Conservation (phyloP, 2,113 vertebrate genomes). For the Natator depressus region DNA sequence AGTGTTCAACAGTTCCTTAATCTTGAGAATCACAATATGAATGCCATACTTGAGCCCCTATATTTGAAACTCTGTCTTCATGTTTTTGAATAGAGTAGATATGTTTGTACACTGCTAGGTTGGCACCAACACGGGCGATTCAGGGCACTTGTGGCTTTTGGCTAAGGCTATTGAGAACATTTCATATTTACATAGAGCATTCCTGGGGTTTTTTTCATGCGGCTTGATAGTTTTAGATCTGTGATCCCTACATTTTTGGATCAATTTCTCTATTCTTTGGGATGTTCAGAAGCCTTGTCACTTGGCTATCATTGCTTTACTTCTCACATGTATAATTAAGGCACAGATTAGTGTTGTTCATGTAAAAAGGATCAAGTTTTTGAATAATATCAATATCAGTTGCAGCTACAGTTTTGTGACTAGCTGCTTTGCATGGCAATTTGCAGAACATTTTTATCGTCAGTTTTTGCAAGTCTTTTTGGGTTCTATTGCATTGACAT, state of each 20-base stretch:
- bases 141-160: background rate
- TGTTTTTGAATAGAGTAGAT: background rate
- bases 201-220: background rate
- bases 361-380: background rate
- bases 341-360: background rate
- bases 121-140: background rate
- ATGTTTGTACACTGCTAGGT: background rate
- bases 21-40: background rate
- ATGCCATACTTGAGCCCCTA: background rate
- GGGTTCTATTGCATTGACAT: background rate
- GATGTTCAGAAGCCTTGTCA: background rate
- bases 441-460: background rate
- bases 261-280: background rate
- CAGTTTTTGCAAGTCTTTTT: background rate
- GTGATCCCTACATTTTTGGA: background rate
- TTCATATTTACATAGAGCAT: slow-evolving; percentile 21
- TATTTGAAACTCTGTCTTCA: background rate
- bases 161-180: background rate
- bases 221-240: background rate
- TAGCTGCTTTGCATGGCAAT: background rate
- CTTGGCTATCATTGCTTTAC: background rate
- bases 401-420: background rate
- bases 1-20: background rate
- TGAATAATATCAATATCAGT: background rate
- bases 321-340: background rate